These are phyloP conservation scores for Ornithoptera alexandrae DNA, from an alignment of 2,888 invertebrate genomes.

Conservation along the genomic window DNA sequence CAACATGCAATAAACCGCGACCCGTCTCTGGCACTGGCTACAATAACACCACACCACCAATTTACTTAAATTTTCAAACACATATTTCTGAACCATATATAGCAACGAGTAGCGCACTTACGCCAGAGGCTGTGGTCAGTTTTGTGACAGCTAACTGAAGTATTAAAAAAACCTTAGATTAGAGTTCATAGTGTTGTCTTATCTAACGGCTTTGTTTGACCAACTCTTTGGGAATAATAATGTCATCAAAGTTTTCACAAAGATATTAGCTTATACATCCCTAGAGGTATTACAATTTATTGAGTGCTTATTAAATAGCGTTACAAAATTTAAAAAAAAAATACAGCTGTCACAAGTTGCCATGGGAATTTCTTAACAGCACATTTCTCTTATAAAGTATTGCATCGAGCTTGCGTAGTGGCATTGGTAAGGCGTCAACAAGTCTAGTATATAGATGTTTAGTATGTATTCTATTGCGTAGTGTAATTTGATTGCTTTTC, in stretches of 20 bases:
- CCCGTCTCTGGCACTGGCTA: slow-evolving; percentile 27
- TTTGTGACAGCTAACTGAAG: slow-evolving; percentile 4
- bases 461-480: slow-evolving; percentile 38
- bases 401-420: slow-evolving; percentile 41
- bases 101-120: slow-evolving; percentile 4
- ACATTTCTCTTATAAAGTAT: slow-evolving; percentile 32
- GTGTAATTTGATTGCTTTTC: slow-evolving; percentile 34
- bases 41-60: slow-evolving; percentile 2
- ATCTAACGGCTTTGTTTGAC: not conserved
- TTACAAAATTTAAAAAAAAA: slow-evolving; percentile 7
- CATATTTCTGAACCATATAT: not conserved
- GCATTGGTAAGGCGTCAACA: slow-evolving; percentile 42
- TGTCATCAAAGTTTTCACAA: too few species aligned
- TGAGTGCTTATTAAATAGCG: not conserved
- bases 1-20: slow-evolving; percentile 64
- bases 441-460: slow-evolving; percentile 47
- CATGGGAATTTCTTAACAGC: slow-evolving; percentile 24
- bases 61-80: not conserved
- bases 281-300: too few species aligned
- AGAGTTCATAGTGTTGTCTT: slow-evolving; percentile 1
- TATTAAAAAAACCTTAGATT: slow-evolving; percentile 15
- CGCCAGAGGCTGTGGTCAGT: slow-evolving; percentile 14
- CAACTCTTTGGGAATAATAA: not conserved
- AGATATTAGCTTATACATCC: too few species aligned
- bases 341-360: slow-evolving; percentile 17